Conservation (phyloP, 1,140 invertebrate species). For the Bursaphelenchus mucronatus region DNA sequence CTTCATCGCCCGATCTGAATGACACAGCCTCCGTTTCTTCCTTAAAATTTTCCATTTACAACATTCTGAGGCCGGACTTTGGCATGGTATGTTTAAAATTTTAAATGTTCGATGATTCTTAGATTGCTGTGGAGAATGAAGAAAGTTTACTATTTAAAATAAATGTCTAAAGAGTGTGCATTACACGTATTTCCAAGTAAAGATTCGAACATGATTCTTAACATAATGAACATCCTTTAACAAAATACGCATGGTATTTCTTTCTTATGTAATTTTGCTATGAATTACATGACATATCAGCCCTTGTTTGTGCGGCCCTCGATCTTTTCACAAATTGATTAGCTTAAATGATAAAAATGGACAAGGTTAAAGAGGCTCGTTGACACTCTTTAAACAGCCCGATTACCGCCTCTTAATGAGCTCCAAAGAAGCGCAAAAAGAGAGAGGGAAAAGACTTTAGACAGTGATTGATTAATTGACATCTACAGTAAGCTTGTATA, state of each 20-base stretch:
- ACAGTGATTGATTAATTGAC: too few species aligned
- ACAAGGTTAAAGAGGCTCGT: too few species aligned
- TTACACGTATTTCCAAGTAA: background rate
- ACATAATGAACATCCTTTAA: background rate
- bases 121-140: background rate
- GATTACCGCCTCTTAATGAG: too few species aligned
- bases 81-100: constrained; percentile 30
- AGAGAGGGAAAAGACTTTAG: too few species aligned
- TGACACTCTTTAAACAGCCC: too few species aligned
- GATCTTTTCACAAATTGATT: too few species aligned
- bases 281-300: too few species aligned
- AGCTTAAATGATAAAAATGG: too few species aligned
- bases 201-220: background rate
- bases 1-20: constrained; percentile 13
- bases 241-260: background rate
- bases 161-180: background rate
- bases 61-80: constrained; percentile 42
- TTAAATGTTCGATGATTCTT: background rate
- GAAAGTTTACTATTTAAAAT: background rate
- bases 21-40: background rate
- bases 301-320: too few species aligned
- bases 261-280: constrained; percentile 3
- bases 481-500: too few species aligned
- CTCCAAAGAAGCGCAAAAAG: too few species aligned
- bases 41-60: constrained; percentile 44